Conservation (phyloP, 2,888 invertebrate genomes). For the Thera britannica region DNA sequence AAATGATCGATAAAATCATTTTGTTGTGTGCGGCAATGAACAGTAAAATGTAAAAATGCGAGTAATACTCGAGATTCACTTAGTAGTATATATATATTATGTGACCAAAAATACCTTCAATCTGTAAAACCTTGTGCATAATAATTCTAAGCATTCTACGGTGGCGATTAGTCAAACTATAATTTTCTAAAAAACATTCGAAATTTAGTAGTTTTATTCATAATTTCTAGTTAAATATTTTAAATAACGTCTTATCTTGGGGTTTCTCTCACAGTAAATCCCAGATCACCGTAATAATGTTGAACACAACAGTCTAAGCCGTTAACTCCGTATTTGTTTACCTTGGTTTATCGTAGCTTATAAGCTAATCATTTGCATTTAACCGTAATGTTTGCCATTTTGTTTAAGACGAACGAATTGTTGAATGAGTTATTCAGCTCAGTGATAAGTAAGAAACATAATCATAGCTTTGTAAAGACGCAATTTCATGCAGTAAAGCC, state of each 20-base stretch:
- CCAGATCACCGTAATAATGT: conserved; percentile 13
- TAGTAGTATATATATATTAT: too few species aligned
- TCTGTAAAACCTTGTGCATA: too few species aligned
- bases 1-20: too few species aligned
- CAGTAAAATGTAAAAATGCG: too few species aligned
- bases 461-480: not conserved
- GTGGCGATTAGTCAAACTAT: too few species aligned
- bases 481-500: not conserved
- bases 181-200: too few species aligned
- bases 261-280: conserved; percentile 9
- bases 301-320: conserved; percentile 18
- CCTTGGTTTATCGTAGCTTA: conserved; percentile 26
- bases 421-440: conserved; percentile 12
- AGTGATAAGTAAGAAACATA: not conserved
- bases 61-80: too few species aligned
- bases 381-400: conserved; percentile 28
- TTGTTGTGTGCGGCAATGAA: too few species aligned
- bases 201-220: too few species aligned
- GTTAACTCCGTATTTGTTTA: conserved; percentile 24
- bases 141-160: too few species aligned
- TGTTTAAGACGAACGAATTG: conserved; percentile 37
- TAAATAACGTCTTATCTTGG: not conserved
- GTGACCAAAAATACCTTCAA: too few species aligned
- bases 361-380: conserved; percentile 34
- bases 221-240: conserved; percentile 5